Evolutionary conservation across 1,140 invertebrate genomes (phyloP).

Genomic region (Listronotus bonariensis): DNA sequence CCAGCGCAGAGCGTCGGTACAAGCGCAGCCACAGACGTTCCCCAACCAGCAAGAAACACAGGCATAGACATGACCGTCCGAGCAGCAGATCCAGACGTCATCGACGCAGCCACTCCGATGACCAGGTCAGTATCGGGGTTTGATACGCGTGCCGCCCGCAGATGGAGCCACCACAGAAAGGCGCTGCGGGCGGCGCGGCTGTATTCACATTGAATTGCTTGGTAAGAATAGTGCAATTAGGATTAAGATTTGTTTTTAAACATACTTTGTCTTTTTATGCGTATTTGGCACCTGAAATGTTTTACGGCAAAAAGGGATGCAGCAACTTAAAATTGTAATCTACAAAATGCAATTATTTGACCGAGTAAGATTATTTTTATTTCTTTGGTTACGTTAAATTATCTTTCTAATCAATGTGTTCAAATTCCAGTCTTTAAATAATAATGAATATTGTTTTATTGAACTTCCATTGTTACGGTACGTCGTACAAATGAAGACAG

Average conservation of each 20-base stretch:
- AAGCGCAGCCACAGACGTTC: constrained; percentile 66
- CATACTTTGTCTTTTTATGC: constrained; percentile 8
- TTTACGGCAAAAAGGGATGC: neutral
- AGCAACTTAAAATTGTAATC: neutral
- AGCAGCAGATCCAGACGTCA: constrained; percentile 50
- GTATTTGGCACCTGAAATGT: constrained; percentile 23
- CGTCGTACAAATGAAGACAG: no score
- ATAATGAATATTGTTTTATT: no score
- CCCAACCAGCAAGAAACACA: constrained; percentile 61
- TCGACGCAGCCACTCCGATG: constrained; percentile 48
- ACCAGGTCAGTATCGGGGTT: constrained; percentile 53
- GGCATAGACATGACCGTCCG: constrained; percentile 41
- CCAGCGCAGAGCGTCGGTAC: constrained; percentile 65
- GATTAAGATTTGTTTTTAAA: constrained; percentile 12
- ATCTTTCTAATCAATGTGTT: no score
- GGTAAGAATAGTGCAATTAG: constrained; percentile 23
- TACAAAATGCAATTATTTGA: no score
- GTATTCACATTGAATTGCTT: neutral
- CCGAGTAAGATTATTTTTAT: neutral
- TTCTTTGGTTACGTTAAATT: neutral
- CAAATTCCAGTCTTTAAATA: no score
- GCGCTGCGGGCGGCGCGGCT: neutral
- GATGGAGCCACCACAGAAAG: neutral
- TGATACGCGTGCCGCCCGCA: constrained; percentile 12
- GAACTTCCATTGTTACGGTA: no score